Conservation (phyloP, 1,140 invertebrate genomes). For the Trichonephila clavata region DNA sequence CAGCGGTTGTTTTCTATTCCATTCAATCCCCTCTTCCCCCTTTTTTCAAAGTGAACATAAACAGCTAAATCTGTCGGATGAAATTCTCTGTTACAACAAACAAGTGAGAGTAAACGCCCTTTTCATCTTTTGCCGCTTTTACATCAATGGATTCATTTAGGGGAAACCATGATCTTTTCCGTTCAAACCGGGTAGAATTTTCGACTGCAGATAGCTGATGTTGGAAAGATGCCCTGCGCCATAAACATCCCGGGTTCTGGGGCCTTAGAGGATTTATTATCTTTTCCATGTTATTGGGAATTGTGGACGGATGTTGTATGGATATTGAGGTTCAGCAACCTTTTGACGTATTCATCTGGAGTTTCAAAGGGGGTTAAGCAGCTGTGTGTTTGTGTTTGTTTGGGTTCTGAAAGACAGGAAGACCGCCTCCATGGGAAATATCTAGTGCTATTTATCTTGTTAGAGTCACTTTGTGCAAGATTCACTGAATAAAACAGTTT, state of each 20-base stretch:
- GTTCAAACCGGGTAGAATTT: background rate
- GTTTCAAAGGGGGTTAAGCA: no score
- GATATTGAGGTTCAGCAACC: background rate
- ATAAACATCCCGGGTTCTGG: background rate
- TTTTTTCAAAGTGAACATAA: background rate
- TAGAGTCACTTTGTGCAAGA: no score
- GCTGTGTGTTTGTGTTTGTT: no score
- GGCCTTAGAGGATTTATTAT: background rate
- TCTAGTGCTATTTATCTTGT: no score
- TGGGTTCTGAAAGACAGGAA: no score
- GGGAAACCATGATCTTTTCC: background rate
- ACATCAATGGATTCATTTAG: background rate
- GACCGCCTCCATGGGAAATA: no score
- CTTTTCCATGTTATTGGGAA: background rate
- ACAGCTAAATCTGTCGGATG: background rate
- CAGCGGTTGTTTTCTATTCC: background rate
- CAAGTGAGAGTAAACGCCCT: background rate
- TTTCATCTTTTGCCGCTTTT: slow-evolving; percentile 19
- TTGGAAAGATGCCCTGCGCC: background rate
- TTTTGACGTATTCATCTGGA: no score
- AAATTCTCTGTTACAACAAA: background rate
- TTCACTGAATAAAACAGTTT: no score
- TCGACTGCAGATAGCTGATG: background rate
- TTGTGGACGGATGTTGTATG: background rate
- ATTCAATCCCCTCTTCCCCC: background rate